A percentile compares a stretch with the other conserved stretches of the same genome.
Evolutionary conservation across 1,140 invertebrate species (phyloP).

Genomic region (Lucilia cuprina): DNA sequence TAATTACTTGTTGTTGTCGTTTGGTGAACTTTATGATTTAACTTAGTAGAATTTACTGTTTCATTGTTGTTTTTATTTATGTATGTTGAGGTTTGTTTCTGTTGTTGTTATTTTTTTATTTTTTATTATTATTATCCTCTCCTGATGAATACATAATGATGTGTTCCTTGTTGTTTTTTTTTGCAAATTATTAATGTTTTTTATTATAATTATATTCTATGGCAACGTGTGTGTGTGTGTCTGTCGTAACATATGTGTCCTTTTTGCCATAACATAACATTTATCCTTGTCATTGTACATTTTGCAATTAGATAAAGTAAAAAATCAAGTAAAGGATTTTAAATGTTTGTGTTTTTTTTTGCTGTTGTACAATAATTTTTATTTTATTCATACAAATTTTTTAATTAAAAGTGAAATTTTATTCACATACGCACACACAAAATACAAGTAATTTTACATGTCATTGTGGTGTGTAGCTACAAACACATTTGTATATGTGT

Average conservation of each 20-base stretch:
- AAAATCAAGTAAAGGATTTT: conserved; percentile 27
- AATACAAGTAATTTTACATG: too few relatives aligned
- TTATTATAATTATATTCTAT: neutral
- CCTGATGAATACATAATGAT: conserved; percentile 17
- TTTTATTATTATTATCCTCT: neutral
- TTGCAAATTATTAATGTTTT: neutral
- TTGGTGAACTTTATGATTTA: conserved; percentile 23
- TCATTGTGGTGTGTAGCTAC: too few relatives aligned
- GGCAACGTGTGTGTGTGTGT: neutral
- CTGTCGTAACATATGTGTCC: neutral
- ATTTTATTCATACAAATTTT: neutral
- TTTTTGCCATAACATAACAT: neutral
- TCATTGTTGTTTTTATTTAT: neutral
- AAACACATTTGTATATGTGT: too few relatives aligned
- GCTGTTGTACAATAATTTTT: neutral
- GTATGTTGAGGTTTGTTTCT: neutral
- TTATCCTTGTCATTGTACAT: conserved; percentile 22
- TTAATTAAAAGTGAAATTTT: too few relatives aligned
- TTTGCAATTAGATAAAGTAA: conserved; percentile 12
- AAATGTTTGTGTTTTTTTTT: neutral
- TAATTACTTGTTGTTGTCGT: conserved; percentile 20
- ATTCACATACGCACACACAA: too few relatives aligned
- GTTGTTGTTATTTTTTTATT: neutral
- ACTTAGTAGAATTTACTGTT: neutral
- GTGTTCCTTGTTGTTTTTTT: neutral